Evolutionary conservation across 2,113 vertebrate species (phyloP), one percentile per base, ranked within the genome.

Genomic region (Zootoca vivipara): DNA sequence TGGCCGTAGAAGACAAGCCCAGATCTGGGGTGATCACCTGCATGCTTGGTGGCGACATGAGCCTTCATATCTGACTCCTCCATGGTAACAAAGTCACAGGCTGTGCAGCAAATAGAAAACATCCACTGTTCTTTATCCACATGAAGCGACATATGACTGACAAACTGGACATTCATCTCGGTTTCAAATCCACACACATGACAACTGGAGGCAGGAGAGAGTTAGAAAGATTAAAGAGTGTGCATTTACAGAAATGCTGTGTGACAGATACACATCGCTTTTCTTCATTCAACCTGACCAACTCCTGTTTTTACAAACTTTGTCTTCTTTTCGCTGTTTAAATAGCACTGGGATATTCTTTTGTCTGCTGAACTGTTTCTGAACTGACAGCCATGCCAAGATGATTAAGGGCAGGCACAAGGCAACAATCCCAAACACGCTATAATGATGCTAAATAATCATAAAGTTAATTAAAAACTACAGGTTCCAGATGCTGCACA

Each of bases 81-180:
- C 97, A 98, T 98, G 93, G 98, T 99, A 95, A 99, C 98, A 88
- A 98, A 99, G 94, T 99, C 98, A 1, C 99, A 99, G 67, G 96
- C 94, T 42, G 97, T 98, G 96, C 99, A 99, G 97, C 99, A 99
- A 90, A 99, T 98, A 0, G 99, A 99, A 96, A 99, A 99, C 99
- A 99, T 99, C 99, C 99, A 99, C 96, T 99, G 99, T 96, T 99
- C 98, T 96, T 99, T 99, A 96, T 99, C 99, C 97, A 99, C 99
- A 62, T 99, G 99, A 92, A 99, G 98, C 5, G 99, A 99, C 99
- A 99, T 99, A 97, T 99, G 99, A 97, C 99, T 99, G 96, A 99
- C 99, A 95, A 99, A 99, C 97, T 99, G 98, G 95, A 98, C 98
- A 15, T 99, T 99, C 95, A 99, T 97, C 97, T 99, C 99, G 0